Percentiles rank a stretch among this genome's conserved stretches.
These are phyloP conservation scores for Sylvilagus floridanus DNA, from an alignment of 2,797 vertebrate genomes.

Conservation along the genomic window DNA sequence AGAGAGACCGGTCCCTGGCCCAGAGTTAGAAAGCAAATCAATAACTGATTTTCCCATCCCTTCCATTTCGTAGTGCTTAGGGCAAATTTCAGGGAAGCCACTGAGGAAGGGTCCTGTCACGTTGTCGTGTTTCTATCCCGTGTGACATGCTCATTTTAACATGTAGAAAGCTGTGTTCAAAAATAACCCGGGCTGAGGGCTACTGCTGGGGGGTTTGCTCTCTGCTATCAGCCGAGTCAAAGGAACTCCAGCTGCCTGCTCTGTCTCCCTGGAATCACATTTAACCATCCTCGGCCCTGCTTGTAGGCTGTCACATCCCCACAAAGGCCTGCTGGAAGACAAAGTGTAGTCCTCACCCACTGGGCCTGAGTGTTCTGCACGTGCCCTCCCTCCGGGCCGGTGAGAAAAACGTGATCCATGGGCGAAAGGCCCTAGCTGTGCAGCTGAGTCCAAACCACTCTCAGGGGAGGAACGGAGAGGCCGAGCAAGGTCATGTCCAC, in stretches of 20 bases:
- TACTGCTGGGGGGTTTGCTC: not conserved
- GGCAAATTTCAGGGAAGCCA: slow-evolving; percentile 43
- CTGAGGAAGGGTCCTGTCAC: slow-evolving; percentile 5
- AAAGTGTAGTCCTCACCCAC: not conserved
- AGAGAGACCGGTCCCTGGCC: not conserved
- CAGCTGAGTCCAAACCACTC: not conserved
- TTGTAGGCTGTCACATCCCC: not conserved
- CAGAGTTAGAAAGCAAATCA: slow-evolving; percentile 22
- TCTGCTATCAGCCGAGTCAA: not conserved
- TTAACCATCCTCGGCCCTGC: not conserved
- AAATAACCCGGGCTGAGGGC: not conserved
- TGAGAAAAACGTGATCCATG: not conserved
- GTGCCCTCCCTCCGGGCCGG: not conserved
- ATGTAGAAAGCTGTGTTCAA: slow-evolving; percentile 24
- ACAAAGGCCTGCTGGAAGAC: not conserved
- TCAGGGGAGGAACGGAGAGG: not conserved
- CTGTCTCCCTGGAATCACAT: not conserved
- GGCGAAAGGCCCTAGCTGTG: not conserved
- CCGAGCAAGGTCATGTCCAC: not conserved
- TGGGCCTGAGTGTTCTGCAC: not conserved
- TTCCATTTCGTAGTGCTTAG: slow-evolving; percentile 1
- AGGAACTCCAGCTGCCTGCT: not conserved
- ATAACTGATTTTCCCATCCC: not conserved
- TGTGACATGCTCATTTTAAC: not conserved
- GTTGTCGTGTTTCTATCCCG: slow-evolving; percentile 1